Percentiles rank a stretch among this genome's conserved stretches.
Conservation (phyloP, 1,140 invertebrate species). For the Cheumatopsyche charites region DNA sequence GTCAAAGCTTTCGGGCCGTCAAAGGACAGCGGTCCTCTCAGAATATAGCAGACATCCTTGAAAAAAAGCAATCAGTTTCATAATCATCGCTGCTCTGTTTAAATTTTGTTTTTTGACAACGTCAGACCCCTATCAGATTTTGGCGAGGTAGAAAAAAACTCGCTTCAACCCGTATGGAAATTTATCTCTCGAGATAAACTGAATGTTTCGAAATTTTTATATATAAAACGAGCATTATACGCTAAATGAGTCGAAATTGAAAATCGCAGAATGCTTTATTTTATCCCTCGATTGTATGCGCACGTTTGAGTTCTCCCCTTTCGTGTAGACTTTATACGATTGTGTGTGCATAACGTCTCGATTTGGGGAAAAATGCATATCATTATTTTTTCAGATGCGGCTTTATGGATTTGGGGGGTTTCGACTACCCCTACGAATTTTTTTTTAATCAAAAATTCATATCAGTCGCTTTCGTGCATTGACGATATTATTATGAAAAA, state of each 20-base stretch:
- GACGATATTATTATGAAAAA: neutral
- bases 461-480: neutral
- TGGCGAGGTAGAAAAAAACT: too few relatives aligned
- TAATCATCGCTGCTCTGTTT: slow-evolving; percentile 16
- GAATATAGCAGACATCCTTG: slow-evolving; percentile 27
- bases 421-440: neutral
- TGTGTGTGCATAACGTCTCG: neutral
- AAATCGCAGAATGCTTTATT: too few relatives aligned
- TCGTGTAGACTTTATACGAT: neutral
- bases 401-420: slow-evolving; percentile 14
- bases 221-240: too few relatives aligned
- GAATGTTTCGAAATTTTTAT: too few relatives aligned
- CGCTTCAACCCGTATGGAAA: too few relatives aligned
- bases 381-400: slow-evolving; percentile 8
- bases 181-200: too few relatives aligned
- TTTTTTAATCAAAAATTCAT: slow-evolving; percentile 17
- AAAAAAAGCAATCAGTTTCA: slow-evolving; percentile 36
- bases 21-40: slow-evolving; percentile 42
- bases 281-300: too few relatives aligned
- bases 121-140: neutral
- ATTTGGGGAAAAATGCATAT: slow-evolving; percentile 8
- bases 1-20: slow-evolving; percentile 42
- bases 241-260: too few relatives aligned
- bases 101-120: slow-evolving; percentile 1
- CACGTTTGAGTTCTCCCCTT: too few relatives aligned